Base-by-base conservation (phyloP, 2,113 vertebrate species). In the Tenebrosternarchus preto region DNA sequence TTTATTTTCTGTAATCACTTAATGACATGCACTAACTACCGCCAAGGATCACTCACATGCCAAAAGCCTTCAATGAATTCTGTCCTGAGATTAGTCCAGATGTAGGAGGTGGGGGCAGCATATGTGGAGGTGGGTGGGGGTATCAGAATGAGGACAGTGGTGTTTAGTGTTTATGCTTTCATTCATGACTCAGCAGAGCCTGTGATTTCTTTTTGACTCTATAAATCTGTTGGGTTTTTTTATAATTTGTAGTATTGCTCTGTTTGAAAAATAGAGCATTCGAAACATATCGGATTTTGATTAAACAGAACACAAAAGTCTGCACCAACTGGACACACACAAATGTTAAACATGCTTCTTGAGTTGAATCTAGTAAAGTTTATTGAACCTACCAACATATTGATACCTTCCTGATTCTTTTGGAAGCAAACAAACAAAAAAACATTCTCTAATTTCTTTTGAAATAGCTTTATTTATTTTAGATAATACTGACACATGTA, bases 401-500 rank as follows among this genome's bases (percentile, higher is more conserved):
- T 64, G 20, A 3, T 4, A 11, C 0, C 15, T 1, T 64, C 17
- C 0, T 4, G 25, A 29, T 66, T 66, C 16, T 27, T 46, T 63
- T 63, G 2, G 6, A 11, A n/a, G 53, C 27, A 57, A 36, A 36
- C 33, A 36, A 36, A 36, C n/a, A n/a, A 20, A 60, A 43, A 68
- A 68, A 69, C 64, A 16, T 39, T 71, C 66, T 16, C 63, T 71
- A 0, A 59, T 78, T 90, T 88, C 81, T 81, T 94, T 93, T 93
- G 85, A 90, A 90, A 92, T 81, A 89, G 72, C 89, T 89, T 93
- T 92, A 93, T 92, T 93, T 88, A 92, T 91, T 93, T 91, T 86
- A 90, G 92, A 91, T 93, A 92, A 93, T 94, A 94, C 92, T 92
- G 92, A 93, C 91, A 94, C 90, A 91, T 92, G 89, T 93, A 93